Conservation (phyloP, 2,888 invertebrate genomes). For the Zele albiditarsus region DNA sequence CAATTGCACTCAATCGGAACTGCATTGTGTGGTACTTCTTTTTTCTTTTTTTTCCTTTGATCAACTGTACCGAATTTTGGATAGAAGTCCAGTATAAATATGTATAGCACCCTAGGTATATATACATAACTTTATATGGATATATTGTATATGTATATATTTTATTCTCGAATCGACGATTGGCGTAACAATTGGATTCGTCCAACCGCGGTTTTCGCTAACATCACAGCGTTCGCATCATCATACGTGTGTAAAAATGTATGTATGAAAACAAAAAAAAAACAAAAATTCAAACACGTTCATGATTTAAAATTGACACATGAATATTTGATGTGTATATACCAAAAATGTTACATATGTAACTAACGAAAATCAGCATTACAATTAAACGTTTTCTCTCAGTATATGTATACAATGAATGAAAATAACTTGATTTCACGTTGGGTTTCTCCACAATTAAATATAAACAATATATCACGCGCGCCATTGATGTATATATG, state of each 20-base stretch:
- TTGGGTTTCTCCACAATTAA: too few species aligned
- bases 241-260: neutral
- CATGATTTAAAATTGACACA: neutral
- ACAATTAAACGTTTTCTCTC: too few species aligned
- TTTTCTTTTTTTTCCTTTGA: slow-evolving; percentile 20
- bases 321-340: neutral
- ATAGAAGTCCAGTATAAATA: neutral
- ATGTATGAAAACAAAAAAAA: neutral
- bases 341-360: neutral
- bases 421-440: too few species aligned
- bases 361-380: too few species aligned
- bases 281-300: neutral
- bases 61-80: neutral
- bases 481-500: too few species aligned
- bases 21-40: neutral
- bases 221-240: neutral
- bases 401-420: too few species aligned
- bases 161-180: neutral
- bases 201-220: slow-evolving; percentile 6
- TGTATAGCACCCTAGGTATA: neutral
- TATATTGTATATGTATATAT: neutral
- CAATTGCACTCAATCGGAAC: slow-evolving; percentile 21
- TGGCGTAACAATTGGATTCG: slow-evolving; percentile 11
- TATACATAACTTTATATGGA: neutral
- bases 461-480: too few species aligned